Conservation (phyloP, 2,888 invertebrate species). For the Abrostola tripartita region DNA sequence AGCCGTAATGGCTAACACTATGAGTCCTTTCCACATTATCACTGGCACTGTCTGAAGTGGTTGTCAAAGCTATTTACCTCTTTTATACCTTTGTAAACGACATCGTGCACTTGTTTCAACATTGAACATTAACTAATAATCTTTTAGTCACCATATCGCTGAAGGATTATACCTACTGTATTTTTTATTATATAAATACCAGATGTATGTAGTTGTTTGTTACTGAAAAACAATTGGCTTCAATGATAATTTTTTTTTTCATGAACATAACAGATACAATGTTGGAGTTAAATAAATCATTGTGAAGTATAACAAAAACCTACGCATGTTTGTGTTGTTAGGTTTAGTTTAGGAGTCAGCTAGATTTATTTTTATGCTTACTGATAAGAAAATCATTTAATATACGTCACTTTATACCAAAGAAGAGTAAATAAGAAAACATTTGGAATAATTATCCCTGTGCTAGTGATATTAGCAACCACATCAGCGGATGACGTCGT, state of each 20-base stretch:
- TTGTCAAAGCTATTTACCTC: constrained; percentile 55
- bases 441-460: too few species aligned
- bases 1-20: constrained; percentile 58
- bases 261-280: not conserved
- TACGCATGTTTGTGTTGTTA: not conserved
- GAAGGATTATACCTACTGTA: not conserved
- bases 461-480: too few species aligned
- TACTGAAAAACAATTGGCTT: constrained; percentile 1
- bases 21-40: constrained; percentile 65
- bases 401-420: too few species aligned
- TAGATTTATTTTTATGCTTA: too few species aligned
- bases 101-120: constrained; percentile 67
- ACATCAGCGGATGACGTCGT: too few species aligned
- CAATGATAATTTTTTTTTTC: constrained; percentile 6
- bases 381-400: too few species aligned
- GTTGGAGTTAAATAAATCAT: not conserved
- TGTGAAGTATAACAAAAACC: not conserved
- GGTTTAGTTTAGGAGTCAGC: too few species aligned
- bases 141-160: constrained; percentile 15
- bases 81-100: constrained; percentile 64
- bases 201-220: constrained; percentile 13
- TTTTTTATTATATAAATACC: constrained; percentile 11
- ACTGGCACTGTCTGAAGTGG: constrained; percentile 47
- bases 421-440: too few species aligned
- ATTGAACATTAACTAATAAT: constrained; percentile 40